Base-by-base conservation (phyloP, 2,113 vertebrate genomes). In the Mobula hypostoma region DNA sequence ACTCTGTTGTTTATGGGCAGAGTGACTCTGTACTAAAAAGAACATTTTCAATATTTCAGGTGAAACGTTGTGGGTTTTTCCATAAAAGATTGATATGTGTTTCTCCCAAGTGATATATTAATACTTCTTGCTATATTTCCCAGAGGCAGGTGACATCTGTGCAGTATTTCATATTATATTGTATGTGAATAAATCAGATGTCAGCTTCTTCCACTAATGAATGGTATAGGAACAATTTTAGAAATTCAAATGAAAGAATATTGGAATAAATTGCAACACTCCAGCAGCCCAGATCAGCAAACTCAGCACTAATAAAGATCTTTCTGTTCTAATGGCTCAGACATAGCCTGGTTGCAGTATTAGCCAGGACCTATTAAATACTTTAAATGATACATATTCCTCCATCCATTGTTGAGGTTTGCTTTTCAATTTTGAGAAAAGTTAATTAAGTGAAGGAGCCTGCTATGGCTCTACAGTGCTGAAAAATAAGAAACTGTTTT, bases 81-180 rank as follows among this genome's bases (percentile, higher is more conserved):
- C n/a, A 36, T 66, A 48, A 90, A 19, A 66, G 63, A 90, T 63
- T 90, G 87, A 68, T n/a, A 90, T 29, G 29, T 32, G 87, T 63
- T 32, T n/a, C 87, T 90, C 68, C 12, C 17, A 68, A 90, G 12
- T 68, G 63, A 90, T 63, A 68, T 36, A 19, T 68, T 90, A 32
- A 90, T 90, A n/a, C 63, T 90, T 15, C 24, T n/a, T 32, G n/a
- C 48, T 48, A 19, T 19, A 32, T 90, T 58, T 68, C n/a, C 61
- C 87, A 68, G 21, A 66, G 61, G 63, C 17, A 8, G 63, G 87
- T 66, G 63, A n/a, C 63, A 90, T 58, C 63, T 90, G 2, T 36
- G 14, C 68, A 63, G 32, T 63, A 90, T 36, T 90, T 68, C 87
- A 68, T 36, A 90, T 88, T 90, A 68, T 36, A 90, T 88, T 90